phyloP scores from a whole-genome alignment of 2,888 invertebrate species.

The Tricholauxania praeusta region DNA sequence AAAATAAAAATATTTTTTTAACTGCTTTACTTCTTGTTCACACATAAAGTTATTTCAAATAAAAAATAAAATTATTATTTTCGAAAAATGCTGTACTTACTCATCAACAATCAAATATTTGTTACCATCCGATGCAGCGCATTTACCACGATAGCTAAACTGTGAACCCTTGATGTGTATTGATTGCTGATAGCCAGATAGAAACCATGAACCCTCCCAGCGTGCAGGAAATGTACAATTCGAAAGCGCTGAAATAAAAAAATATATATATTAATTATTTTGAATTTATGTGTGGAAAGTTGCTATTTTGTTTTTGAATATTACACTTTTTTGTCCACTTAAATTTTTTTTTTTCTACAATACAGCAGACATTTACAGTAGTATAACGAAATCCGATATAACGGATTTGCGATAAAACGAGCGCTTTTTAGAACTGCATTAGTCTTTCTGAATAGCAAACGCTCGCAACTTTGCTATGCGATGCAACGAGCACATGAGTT shows the following conservation, averaged over 20 bases:
- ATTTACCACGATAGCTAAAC: slow-evolving; percentile 87
- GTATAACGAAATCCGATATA: too few species aligned
- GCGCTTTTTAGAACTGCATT: too few species aligned
- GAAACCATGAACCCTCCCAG: slow-evolving; percentile 93
- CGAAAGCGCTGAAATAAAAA: slow-evolving; percentile 65
- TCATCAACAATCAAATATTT: slow-evolving; percentile 90
- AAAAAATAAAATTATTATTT: slow-evolving; percentile 17
- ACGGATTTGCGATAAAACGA: too few species aligned
- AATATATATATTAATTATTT: not conserved
- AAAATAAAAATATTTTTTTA: too few species aligned
- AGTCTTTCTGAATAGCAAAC: too few species aligned
- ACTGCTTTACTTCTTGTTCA: too few species aligned
- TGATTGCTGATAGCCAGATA: slow-evolving; percentile 88
- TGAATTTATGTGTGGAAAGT: not conserved
- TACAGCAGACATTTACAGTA: too few species aligned
- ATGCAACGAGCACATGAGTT: too few species aligned
- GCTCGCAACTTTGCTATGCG: too few species aligned
- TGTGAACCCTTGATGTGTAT: slow-evolving; percentile 85
- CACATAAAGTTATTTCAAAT: not conserved
- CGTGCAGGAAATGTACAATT: slow-evolving; percentile 84
- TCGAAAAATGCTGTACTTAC: slow-evolving; percentile 73
- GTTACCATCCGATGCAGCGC: slow-evolving; percentile 86
- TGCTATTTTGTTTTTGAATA: too few species aligned
- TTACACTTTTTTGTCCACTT: too few species aligned
- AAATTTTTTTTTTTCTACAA: too few species aligned